Conservation (phyloP, 23 tunicate genomes). For the Styela clava region DNA sequence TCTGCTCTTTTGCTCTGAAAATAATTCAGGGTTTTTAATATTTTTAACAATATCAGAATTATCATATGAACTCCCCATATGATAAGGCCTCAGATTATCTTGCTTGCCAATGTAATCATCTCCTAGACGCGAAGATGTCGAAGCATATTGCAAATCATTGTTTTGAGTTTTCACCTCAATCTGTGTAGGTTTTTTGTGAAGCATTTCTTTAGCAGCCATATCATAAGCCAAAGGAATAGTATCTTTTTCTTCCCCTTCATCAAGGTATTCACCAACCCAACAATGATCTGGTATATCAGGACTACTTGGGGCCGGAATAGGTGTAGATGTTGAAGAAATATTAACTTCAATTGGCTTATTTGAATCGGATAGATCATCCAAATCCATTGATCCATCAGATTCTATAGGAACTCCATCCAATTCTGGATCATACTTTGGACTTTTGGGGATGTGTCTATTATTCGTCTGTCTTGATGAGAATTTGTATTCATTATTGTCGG, state of each 20-base stretch:
- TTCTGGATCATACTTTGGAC: not conserved
- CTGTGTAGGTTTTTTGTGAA: not conserved
- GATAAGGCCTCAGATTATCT: not conserved
- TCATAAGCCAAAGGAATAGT: not conserved
- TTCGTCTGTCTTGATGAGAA: not conserved
- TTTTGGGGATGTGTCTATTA: not conserved
- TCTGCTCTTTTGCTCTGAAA: not conserved
- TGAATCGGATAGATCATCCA: not conserved
- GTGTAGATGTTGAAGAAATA: not conserved
- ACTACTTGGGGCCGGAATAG: not conserved
- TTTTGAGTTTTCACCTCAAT: not conserved
- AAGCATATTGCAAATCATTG: not conserved
- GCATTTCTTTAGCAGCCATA: not conserved
- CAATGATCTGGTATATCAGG: conserved; percentile 25
- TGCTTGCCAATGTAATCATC: not conserved
- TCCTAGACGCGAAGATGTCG: not conserved
- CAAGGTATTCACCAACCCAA: conserved; percentile 29
- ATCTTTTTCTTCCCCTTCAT: conserved; percentile 12
- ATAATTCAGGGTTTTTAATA: not conserved
- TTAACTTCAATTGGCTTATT: not conserved
- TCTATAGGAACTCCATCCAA: not conserved
- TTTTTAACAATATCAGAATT: no score
- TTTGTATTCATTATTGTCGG: not conserved
- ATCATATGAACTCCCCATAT: not conserved
- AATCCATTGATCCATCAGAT: not conserved